Evolutionary conservation across 1,140 invertebrate genomes (phyloP).

Genomic region (Anthonomus grandis): DNA sequence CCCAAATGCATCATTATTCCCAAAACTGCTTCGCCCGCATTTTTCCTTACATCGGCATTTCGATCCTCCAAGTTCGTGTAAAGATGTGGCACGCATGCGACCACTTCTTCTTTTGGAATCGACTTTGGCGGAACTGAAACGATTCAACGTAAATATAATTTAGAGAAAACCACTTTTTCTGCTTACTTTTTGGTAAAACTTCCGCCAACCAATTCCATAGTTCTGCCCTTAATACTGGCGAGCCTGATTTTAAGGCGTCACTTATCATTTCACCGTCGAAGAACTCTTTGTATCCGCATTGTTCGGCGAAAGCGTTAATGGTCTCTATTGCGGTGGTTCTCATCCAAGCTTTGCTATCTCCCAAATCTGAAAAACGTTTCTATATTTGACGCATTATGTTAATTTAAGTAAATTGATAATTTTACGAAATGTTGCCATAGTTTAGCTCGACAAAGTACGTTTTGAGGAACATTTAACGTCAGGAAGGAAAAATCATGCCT

Average conservation of each 20-base stretch:
- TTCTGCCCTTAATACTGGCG: slow-evolving; percentile 76
- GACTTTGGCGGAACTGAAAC: slow-evolving; percentile 61
- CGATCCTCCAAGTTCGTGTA: slow-evolving; percentile 86
- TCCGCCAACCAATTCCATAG: slow-evolving; percentile 82
- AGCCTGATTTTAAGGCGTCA: slow-evolving; percentile 81
- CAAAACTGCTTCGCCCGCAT: slow-evolving; percentile 81
- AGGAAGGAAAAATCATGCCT: too few species aligned
- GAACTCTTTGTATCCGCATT: slow-evolving; percentile 76
- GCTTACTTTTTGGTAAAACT: slow-evolving; percentile 68
- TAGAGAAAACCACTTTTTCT: too few species aligned
- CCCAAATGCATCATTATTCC: slow-evolving; percentile 93
- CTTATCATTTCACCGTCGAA: slow-evolving; percentile 86
- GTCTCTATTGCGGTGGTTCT: slow-evolving; percentile 73
- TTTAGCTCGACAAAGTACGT: too few species aligned
- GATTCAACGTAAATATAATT: slow-evolving; percentile 4
- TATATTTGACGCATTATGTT: too few species aligned
- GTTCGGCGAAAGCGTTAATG: slow-evolving; percentile 79
- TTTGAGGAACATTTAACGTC: too few species aligned
- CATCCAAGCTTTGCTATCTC: slow-evolving; percentile 71
- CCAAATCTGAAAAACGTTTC: slow-evolving; percentile 51
- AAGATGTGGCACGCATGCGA: slow-evolving; percentile 73
- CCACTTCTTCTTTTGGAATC: slow-evolving; percentile 77
- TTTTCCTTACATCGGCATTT: slow-evolving; percentile 86
- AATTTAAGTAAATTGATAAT: too few species aligned
- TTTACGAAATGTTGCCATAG: too few species aligned